Base-by-base conservation (phyloP, 2,797 vertebrate genomes). In the Sylvilagus floridanus region DNA sequence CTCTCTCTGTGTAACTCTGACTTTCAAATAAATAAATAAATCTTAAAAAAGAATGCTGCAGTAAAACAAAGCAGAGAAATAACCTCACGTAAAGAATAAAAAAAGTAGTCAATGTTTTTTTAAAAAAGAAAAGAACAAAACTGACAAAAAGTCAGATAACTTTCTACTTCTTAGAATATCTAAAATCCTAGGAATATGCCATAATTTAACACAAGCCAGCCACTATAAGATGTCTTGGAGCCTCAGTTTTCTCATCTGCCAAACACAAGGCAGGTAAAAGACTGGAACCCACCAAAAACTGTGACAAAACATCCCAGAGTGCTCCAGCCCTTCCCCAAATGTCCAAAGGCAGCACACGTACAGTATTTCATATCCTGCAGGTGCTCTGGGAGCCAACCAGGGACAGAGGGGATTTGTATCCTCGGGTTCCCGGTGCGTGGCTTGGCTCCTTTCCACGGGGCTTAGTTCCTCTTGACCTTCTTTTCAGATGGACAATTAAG, bases 291-390 rank as follows among this genome's bases (percentile, higher is more conserved):
- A 5, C 2, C 17, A 68, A 32, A 65, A 28, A 30, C 1, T 1
- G 4, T 60, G 57, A 66, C 47, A 69, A 47, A 52, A 30, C 10
- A 26, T 32, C 28, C 12, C 16, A 7, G 17, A 5, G 4, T 2
- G 8, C 11, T 24, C 4, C 14, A 84, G 14, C 0, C 57, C 19
- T 85, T 65, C 57, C 32, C 13, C 72, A 13, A 85, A 71, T 6
- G 24, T 19, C n/a, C 52, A 2, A 0, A 6, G 81, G 4, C 50
- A 42, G 42, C 60, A 22, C 7, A 66, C 8, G n/a, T 22, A 4
- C 0, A 1, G 19, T 19, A n/a, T 7, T 32, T 7, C 0, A 6
- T 1, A 8, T 21, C 4, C 24, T 30, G 42, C 3, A 66, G 22
- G 28, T 26, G 3, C 21, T 50, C 4, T 60, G 50, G 28, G 63